phyloP scores from a whole-genome alignment of 2,797 vertebrate genomes.

The Sebastiscus tertius region DNA sequence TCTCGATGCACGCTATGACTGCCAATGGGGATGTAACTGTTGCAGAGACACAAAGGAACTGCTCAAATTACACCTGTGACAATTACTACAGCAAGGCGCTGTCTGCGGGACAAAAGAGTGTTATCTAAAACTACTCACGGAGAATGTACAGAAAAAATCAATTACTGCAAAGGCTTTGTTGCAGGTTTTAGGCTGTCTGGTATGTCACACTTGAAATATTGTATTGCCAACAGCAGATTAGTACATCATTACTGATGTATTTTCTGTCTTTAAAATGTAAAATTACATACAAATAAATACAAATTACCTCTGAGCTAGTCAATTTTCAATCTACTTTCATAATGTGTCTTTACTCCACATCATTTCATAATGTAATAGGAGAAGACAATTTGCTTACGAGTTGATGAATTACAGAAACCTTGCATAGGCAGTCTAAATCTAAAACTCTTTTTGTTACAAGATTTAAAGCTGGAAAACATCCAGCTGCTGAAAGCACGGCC shows the following conservation, averaged over 20 bases:
- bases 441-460: not conserved
- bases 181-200: constrained; percentile 62
- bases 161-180: constrained; percentile 64
- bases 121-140: constrained; percentile 74
- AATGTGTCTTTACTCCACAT: not conserved
- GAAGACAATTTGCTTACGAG: not conserved
- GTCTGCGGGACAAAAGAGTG: constrained; percentile 68
- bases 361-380: not conserved
- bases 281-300: constrained; percentile 28
- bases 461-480: not conserved
- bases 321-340: not conserved
- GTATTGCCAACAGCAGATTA: constrained; percentile 59
- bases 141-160: constrained; percentile 66
- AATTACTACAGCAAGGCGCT: constrained; percentile 70
- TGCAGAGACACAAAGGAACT: constrained; percentile 75
- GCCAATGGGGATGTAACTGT: constrained; percentile 70
- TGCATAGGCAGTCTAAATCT: not conserved
- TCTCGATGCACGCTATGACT: constrained; percentile 52
- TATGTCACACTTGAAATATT: constrained; percentile 51
- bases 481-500: not conserved
- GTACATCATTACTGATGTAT: constrained; percentile 27
- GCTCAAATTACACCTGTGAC: constrained; percentile 81
- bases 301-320: constrained; percentile 20
- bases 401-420: not conserved
- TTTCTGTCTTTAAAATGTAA: constrained; percentile 41